Percentiles rank a stretch among this genome's conserved stretches.
phyloP scores from a whole-genome alignment of 2,888 invertebrate species.

The Calameuta idolon region DNA sequence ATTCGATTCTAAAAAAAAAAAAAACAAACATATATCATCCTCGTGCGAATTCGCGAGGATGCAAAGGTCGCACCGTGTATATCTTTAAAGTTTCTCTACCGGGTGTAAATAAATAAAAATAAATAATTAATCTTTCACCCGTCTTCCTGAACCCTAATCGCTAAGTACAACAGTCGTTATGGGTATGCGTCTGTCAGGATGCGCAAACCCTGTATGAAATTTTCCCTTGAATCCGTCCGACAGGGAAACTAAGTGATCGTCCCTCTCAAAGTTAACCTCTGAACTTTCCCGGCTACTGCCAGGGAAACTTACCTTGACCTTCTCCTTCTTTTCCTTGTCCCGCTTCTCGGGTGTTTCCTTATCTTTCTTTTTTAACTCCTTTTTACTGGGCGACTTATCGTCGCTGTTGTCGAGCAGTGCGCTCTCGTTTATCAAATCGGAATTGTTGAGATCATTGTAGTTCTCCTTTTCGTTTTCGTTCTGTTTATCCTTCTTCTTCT shows the following conservation, averaged over 20 bases:
- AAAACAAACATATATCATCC: neutral
- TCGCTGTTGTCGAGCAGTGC: constrained; percentile 52
- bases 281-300: neutral
- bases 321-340: constrained; percentile 68
- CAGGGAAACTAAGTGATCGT: neutral
- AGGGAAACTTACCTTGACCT: constrained; percentile 66
- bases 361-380: constrained; percentile 55
- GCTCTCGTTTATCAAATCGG: constrained; percentile 59
- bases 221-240: neutral
- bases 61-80: neutral
- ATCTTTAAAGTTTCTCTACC: neutral
- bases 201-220: neutral
- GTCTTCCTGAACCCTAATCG: neutral
- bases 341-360: constrained; percentile 64
- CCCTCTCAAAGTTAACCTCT: neutral
- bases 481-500: constrained; percentile 71
- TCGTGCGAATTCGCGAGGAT: neutral
- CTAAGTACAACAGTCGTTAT: neutral
- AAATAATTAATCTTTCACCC: neutral
- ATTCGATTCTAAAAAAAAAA: neutral
- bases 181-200: neutral
- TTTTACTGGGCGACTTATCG: constrained; percentile 49
- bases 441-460: constrained; percentile 67
- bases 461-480: constrained; percentile 72
- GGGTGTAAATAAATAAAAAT: neutral